Conservation (phyloP, 2,888 invertebrate genomes). For the Campopleginae sp. region DNA sequence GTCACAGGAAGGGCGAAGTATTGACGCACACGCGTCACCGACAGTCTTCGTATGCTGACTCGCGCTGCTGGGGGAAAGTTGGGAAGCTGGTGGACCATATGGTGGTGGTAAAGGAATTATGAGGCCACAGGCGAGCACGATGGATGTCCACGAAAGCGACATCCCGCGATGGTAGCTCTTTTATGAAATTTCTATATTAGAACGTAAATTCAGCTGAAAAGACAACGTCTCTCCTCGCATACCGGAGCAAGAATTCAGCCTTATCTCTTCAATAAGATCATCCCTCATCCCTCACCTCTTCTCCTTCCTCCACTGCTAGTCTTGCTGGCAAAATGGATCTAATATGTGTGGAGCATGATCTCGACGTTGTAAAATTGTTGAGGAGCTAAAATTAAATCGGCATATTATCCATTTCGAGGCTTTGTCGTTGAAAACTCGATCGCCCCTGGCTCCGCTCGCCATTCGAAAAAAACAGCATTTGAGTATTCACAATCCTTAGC, state of each 20-base stretch:
- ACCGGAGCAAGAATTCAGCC: conserved; percentile 59
- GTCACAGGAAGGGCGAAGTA: conserved; percentile 49
- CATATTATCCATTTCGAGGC: not conserved
- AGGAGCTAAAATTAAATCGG: not conserved
- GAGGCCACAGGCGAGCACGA: not conserved
- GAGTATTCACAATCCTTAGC: too few species aligned
- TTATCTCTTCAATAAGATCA: conserved; percentile 55
- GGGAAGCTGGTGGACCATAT: conserved; percentile 34
- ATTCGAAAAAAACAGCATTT: not conserved
- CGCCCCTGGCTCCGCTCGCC: not conserved
- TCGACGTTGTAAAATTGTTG: not conserved
- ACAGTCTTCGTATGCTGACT: conserved; percentile 30
- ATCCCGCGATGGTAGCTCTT: conserved; percentile 54
- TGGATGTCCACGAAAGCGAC: conserved; percentile 26
- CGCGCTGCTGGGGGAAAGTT: conserved; percentile 40
- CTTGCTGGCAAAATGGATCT: not conserved
- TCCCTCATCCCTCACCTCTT: conserved; percentile 15
- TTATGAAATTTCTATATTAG: conserved; percentile 74
- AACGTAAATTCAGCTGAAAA: conserved; percentile 66
- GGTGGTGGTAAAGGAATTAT: conserved; percentile 34
- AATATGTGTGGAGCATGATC: not conserved
- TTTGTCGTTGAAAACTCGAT: not conserved
- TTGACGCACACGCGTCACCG: conserved; percentile 50
- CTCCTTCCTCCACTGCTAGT: not conserved
- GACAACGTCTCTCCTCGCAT: conserved; percentile 45